Conservation (phyloP, 2,888 invertebrate species). For the Steromphala cineraria region DNA sequence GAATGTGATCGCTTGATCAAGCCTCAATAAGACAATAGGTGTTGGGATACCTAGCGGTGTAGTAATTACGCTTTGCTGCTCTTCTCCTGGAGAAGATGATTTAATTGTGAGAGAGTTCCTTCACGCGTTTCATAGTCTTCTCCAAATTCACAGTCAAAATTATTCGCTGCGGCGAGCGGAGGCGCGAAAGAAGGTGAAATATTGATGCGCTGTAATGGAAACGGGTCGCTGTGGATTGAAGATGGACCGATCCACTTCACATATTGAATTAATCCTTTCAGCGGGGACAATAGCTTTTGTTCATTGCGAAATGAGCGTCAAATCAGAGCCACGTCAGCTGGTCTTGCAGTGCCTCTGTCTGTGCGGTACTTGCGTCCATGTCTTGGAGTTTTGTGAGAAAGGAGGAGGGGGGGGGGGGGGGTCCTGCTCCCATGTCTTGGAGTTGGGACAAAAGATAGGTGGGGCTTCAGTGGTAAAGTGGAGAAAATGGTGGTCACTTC, state of each 20-base stretch:
- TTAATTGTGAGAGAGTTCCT: background rate
- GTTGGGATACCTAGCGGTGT: background rate
- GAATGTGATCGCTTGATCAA: background rate
- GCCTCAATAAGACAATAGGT: background rate
- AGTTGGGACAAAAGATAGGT: too few species aligned
- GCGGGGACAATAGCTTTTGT: background rate
- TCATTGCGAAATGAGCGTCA: background rate
- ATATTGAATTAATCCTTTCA: slow-evolving; percentile 5
- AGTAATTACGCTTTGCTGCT: background rate
- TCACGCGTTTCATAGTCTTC: background rate
- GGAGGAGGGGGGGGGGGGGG: too few species aligned
- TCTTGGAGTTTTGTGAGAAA: too few species aligned
- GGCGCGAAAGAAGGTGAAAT: background rate
- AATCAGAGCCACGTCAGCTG: background rate
- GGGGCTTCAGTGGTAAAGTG: too few species aligned
- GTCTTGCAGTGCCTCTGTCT: too few species aligned
- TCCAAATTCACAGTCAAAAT: background rate
- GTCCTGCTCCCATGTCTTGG: too few species aligned
- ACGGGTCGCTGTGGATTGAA: background rate
- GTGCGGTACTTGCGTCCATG: too few species aligned
- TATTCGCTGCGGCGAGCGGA: background rate
- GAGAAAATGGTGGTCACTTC: too few species aligned
- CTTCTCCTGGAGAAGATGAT: background rate
- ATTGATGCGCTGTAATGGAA: slow-evolving; percentile 1
- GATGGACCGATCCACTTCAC: background rate